These are phyloP conservation scores for Heterohyrax brucei DNA, from an alignment of 2,797 vertebrate species.

Conservation along the genomic window DNA sequence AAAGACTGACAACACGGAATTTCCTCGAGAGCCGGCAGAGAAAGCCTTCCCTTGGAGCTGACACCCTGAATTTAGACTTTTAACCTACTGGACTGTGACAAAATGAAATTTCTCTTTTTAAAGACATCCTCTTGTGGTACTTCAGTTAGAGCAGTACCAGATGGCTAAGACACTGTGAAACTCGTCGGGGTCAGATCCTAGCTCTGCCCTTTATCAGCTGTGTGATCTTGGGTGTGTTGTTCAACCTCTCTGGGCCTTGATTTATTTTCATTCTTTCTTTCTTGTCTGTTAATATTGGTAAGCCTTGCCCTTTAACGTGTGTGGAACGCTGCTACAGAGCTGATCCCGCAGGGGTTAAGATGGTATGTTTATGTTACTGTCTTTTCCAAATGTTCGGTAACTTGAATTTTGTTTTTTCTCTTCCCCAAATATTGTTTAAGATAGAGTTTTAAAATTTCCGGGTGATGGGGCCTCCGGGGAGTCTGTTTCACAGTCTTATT, in stretches of 20 bases:
- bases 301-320: neutral
- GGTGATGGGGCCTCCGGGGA: neutral
- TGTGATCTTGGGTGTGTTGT: too few relatives aligned
- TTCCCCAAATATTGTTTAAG: neutral
- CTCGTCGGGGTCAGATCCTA: too few relatives aligned
- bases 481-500: neutral
- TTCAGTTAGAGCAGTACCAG: too few relatives aligned
- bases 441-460: neutral
- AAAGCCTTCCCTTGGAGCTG: too few relatives aligned
- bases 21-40: too few relatives aligned
- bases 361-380: neutral
- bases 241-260: neutral
- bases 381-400: neutral
- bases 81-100: too few relatives aligned
- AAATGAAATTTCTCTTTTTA: too few relatives aligned
- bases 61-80: too few relatives aligned
- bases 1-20: too few relatives aligned
- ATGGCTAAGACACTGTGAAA: too few relatives aligned
- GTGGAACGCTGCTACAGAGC: too few relatives aligned
- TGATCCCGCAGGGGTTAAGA: neutral
- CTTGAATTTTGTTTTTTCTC: neutral
- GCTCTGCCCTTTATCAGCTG: neutral
- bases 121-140: too few relatives aligned
- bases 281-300: neutral
- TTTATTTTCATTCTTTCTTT: neutral